Conservation (phyloP, 1,140 invertebrate species). For the Saccostrea echinata region DNA sequence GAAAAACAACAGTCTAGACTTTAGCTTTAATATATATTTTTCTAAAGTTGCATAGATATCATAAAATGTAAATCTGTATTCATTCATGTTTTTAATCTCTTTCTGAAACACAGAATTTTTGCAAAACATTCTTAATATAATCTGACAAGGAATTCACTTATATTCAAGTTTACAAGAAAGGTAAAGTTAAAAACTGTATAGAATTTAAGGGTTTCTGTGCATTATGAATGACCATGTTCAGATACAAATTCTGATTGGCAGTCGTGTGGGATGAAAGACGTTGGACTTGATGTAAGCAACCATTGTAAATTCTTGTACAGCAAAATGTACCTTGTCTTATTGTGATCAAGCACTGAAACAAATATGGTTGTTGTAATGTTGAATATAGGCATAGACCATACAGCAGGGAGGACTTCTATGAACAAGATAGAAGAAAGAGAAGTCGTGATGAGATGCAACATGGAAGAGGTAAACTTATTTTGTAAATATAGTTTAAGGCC, state of each 20-base stretch:
- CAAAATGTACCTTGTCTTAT: neutral
- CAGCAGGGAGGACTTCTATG: constrained; percentile 51
- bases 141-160: too few species aligned
- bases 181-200: too few species aligned
- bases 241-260: neutral
- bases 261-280: neutral
- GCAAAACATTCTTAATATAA: too few species aligned
- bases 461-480: constrained; percentile 24
- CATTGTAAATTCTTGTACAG: neutral
- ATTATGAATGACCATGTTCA: neutral
- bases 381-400: constrained; percentile 33
- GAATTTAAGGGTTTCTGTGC: too few species aligned
- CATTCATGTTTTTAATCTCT: too few species aligned
- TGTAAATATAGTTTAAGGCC: neutral
- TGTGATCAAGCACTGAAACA: neutral
- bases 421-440: constrained; percentile 50
- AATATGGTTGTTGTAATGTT: constrained; percentile 32
- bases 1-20: too few species aligned
- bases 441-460: constrained; percentile 52
- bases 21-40: too few species aligned
- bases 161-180: too few species aligned
- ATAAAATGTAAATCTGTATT: too few species aligned
- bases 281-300: constrained; percentile 16
- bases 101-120: too few species aligned
- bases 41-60: too few species aligned